A percentile compares a stretch with the other conserved stretches of the same genome.
phyloP scores from a whole-genome alignment of 2,797 vertebrate genomes.

The Lophius americanus region DNA sequence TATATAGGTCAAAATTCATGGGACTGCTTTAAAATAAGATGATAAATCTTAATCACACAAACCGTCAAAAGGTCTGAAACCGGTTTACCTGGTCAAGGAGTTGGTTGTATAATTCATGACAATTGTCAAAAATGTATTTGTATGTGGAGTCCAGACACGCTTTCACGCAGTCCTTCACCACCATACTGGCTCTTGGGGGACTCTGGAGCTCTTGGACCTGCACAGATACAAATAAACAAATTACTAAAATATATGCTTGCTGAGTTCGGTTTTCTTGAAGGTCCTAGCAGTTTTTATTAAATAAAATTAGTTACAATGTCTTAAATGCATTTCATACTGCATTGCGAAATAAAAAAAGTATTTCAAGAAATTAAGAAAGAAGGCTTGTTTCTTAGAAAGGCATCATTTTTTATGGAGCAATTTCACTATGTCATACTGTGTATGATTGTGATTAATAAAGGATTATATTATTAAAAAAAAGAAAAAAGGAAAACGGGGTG shows the following conservation, averaged over 20 bases:
- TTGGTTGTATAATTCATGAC: slow-evolving; percentile 94
- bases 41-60: too few species aligned
- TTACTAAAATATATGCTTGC: background rate
- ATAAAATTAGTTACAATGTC: background rate
- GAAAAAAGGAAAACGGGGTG: too few species aligned
- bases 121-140: slow-evolving; percentile 98
- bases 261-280: background rate
- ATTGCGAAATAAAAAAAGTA: too few species aligned
- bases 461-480: too few species aligned
- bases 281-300: background rate
- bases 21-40: too few species aligned
- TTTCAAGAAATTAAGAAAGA: too few species aligned
- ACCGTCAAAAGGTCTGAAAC: too few species aligned
- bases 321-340: background rate
- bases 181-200: slow-evolving; percentile 92
- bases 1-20: too few species aligned
- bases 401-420: too few species aligned
- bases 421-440: too few species aligned
- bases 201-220: slow-evolving; percentile 96
- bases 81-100: slow-evolving; percentile 91
- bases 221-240: slow-evolving; percentile 24
- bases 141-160: slow-evolving; percentile 96
- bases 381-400: too few species aligned
- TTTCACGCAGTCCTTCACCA: slow-evolving; percentile 96
- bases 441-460: too few species aligned